These are phyloP conservation scores for Apaloderma vittatum DNA, from an alignment of 2,113 vertebrate species.

Conservation along the genomic window DNA sequence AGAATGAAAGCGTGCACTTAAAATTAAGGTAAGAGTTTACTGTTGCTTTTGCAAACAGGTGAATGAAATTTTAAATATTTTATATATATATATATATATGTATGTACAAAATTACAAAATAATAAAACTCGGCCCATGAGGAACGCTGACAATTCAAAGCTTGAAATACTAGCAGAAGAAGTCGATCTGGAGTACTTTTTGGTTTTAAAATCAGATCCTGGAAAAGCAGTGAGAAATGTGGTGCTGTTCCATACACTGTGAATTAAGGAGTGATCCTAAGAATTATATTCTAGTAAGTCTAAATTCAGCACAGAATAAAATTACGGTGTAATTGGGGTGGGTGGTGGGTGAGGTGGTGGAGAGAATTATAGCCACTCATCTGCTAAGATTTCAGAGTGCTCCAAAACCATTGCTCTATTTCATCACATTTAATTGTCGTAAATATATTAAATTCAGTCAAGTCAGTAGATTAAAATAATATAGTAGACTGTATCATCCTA, in stretches of 20 bases:
- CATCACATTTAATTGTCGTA: not conserved
- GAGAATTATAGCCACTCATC: slow-evolving; percentile 13
- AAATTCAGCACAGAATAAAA: slow-evolving; percentile 35
- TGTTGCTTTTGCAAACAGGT: not conserved
- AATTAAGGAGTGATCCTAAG: not conserved
- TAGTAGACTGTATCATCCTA: not conserved
- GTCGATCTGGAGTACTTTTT: not conserved
- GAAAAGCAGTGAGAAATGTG: not conserved
- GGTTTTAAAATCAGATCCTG: not conserved
- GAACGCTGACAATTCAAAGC: not conserved
- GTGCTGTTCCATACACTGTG: not conserved
- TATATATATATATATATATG: not conserved
- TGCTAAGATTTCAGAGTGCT: slow-evolving; percentile 1
- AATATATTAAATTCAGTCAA: slow-evolving; percentile 21
- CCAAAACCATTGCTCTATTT: not conserved
- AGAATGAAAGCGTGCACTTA: not conserved
- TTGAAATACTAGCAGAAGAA: not conserved
- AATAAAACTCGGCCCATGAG: not conserved
- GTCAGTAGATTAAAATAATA: slow-evolving; percentile 2
- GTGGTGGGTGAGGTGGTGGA: not conserved
- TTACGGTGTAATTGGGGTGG: not conserved
- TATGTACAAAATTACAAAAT: not conserved
- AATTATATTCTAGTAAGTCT: slow-evolving; percentile 24
- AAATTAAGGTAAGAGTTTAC: not conserved
- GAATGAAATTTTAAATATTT: not conserved